Conservation (phyloP, 2,113 vertebrate genomes). For the Rhinopomastus cyanomelas region DNA sequence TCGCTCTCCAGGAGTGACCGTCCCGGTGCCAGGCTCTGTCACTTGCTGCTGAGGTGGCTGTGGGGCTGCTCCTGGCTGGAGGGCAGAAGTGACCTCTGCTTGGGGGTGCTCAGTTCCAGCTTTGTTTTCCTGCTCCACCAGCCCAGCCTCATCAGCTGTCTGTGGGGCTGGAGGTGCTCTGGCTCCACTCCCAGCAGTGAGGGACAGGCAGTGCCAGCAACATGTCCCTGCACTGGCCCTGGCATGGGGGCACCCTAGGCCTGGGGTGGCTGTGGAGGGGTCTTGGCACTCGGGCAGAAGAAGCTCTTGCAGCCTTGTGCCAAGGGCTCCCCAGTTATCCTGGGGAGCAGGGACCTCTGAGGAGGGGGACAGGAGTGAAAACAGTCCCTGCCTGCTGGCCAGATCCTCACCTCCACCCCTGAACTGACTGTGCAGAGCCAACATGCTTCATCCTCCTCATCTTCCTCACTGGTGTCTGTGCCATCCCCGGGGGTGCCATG, state of each 20-base stretch:
- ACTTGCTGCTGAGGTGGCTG: neutral
- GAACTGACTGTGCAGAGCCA: neutral
- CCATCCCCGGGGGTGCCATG: conserved; percentile 29
- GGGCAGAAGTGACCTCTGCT: neutral
- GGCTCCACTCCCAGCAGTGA: neutral
- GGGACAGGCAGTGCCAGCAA: too few relatives aligned
- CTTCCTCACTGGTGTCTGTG: neutral
- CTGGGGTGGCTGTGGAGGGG: neutral
- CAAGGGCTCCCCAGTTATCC: neutral
- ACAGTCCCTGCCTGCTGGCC: neutral
- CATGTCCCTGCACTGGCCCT: too few relatives aligned
- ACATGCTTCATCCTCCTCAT: neutral
- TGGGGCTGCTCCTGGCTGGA: neutral
- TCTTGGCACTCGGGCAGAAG: fast-evolving
- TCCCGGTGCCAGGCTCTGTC: neutral
- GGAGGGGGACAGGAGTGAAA: neutral
- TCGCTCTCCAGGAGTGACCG: neutral
- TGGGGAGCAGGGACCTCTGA: neutral
- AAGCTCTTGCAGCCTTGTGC: too few relatives aligned
- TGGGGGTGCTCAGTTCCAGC: neutral
- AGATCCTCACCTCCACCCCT: neutral
- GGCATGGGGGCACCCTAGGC: too few relatives aligned
- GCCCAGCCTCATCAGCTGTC: neutral
- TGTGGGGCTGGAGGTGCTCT: neutral
- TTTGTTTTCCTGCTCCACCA: neutral